These are phyloP conservation scores for Oscheius sp. DNA, from an alignment of 2,888 invertebrate species.

Conservation along the genomic window DNA sequence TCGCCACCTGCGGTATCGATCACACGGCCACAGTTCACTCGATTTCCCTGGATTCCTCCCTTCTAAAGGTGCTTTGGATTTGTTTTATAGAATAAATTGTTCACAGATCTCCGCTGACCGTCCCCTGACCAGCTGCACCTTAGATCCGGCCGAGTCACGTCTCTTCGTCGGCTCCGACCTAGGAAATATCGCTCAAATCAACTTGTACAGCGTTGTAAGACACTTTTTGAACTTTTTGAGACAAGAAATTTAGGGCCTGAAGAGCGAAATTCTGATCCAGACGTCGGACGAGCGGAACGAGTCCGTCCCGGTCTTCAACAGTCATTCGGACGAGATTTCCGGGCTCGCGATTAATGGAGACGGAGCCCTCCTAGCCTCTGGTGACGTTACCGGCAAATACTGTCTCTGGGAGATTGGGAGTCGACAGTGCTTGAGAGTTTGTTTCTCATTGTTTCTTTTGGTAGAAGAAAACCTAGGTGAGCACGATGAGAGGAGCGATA, in stretches of 20 bases:
- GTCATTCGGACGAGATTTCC: conserved; percentile 52
- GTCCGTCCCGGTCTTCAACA: conserved; percentile 48
- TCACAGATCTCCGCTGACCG: conserved; percentile 61
- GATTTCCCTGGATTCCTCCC: conserved; percentile 51
- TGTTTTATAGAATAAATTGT: neutral
- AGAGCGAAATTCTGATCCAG: conserved; percentile 46
- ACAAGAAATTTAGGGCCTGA: conserved; percentile 34
- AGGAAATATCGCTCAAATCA: conserved; percentile 61
- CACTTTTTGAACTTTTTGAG: neutral
- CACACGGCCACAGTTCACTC: conserved; percentile 59
- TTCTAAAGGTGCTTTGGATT: conserved; percentile 45
- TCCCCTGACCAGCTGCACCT: conserved; percentile 58
- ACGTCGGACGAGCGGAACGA: conserved; percentile 50
- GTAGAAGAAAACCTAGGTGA: conserved; percentile 19
- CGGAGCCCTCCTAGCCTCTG: conserved; percentile 63
- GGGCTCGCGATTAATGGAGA: conserved; percentile 53
- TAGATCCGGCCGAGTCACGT: conserved; percentile 63
- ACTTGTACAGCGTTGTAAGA: conserved; percentile 46
- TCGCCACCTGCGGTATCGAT: conserved; percentile 59
- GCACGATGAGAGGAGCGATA: conserved; percentile 39
- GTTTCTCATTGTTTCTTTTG: conserved; percentile 1
- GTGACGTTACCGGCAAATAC: conserved; percentile 59
- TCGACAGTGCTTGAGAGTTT: conserved; percentile 62
- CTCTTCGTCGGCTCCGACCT: conserved; percentile 62
- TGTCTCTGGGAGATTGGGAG: conserved; percentile 67